Evolutionary conservation across 2,113 vertebrate genomes (phyloP), one percentile per base, ranked within the genome.

Genomic region (Fregata magnificens): DNA sequence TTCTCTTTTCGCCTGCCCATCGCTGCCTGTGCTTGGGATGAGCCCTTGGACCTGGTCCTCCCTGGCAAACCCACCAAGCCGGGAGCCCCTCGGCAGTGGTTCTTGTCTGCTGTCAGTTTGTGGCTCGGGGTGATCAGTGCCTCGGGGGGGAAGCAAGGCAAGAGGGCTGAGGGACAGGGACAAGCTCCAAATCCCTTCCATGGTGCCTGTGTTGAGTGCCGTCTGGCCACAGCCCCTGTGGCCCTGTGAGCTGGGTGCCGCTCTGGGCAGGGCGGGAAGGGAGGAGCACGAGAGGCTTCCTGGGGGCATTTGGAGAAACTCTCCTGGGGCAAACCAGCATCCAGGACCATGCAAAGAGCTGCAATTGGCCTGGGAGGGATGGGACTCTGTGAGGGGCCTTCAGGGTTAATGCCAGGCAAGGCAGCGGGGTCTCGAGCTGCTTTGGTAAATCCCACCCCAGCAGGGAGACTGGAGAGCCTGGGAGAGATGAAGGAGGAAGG

Each of bases 211-310:
- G 50, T 11, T 1, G 10, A 73, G 36, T 1, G 0, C 19, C 42
- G 29, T 7, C 71, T 1, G 0, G 40, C 29, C 61, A n/a, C 45
- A 70, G 50, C 49, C 28, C 44, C 38, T 1, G 1, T 0, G 0
- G 36, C 12, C 22, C 63, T 3, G 1, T 4, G 34, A 66, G 45
- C 38, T 32, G 45, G 42, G 52, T 0, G 7, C 38, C 34, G 53
- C 72, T 47, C 62, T 32, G 52, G 32, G 29, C 38, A 66, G 42
- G 13, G 34, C 34, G 40, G 34, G 31, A 47, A 42, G 4, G 28
- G 24, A 59, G 45, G 16, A 28, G 32, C 67, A 45, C 1, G 2
- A 80, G 50, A 28, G 31, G 34, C 38, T 71, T 44, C 59, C 3
- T 28, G 1, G 40, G 62, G 26, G 36, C 42, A 9, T 8, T 26